Evolutionary conservation across 2,113 vertebrate genomes (phyloP).

Genomic region (Dermatemys mawii): DNA sequence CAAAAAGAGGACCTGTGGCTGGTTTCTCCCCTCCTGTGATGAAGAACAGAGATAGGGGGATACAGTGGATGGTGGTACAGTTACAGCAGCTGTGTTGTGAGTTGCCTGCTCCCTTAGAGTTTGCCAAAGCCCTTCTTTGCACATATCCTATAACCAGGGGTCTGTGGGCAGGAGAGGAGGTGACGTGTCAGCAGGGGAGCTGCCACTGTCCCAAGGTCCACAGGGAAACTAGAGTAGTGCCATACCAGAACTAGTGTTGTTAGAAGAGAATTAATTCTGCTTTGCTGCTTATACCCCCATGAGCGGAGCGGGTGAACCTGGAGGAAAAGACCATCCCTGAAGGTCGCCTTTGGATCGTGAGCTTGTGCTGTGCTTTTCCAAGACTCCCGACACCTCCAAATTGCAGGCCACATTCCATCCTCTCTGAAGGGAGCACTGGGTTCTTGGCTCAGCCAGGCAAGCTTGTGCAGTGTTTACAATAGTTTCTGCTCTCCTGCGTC

Average conservation of each 20-base stretch:
- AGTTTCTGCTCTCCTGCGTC: neutral
- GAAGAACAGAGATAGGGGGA: neutral
- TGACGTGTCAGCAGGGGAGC: neutral
- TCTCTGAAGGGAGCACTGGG: neutral
- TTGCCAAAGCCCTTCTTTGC: neutral
- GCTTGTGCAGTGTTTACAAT: neutral
- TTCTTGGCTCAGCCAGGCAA: accelerated
- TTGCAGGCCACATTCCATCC: neutral
- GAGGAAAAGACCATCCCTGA: neutral
- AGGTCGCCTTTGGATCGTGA: neutral
- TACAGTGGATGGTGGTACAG: neutral
- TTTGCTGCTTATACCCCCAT: neutral
- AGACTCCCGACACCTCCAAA: neutral
- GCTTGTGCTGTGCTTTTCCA: too few relatives aligned
- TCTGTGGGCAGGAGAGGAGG: neutral
- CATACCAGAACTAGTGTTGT: neutral
- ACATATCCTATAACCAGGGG: neutral
- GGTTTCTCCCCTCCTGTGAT: neutral
- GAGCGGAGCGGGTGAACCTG: neutral
- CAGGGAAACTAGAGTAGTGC: neutral
- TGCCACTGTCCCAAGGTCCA: neutral
- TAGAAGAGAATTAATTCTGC: neutral
- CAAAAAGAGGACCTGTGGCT: neutral
- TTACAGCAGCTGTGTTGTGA: neutral
- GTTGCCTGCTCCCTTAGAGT: neutral